Conservation (phyloP, 2,113 vertebrate genomes). For the Haemorhous mexicanus region DNA sequence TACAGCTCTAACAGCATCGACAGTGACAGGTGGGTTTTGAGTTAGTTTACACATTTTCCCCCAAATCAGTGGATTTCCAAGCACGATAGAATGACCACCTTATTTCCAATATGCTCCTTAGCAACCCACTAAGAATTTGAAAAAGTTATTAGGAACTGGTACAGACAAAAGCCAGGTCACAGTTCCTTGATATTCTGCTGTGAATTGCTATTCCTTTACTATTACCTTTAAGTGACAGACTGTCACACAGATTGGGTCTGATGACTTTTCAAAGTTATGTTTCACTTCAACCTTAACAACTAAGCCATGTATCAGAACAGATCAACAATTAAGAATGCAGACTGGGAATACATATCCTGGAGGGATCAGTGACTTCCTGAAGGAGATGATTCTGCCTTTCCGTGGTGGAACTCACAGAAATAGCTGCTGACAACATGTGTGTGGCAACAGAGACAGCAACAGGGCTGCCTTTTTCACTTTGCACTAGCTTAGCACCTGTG, state of each 20-base stretch:
- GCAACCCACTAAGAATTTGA: not conserved
- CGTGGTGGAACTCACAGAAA: not conserved
- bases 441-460: not conserved
- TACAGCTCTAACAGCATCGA: not conserved
- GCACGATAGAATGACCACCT: not conserved
- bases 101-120: not conserved
- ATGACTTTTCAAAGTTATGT: not conserved
- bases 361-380: not conserved
- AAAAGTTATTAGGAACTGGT: not conserved
- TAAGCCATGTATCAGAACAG: not conserved
- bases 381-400: not conserved
- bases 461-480: not conserved
- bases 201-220: not conserved
- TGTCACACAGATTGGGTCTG: not conserved
- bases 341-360: not conserved
- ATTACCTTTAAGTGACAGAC: not conserved
- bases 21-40: fast-evolving
- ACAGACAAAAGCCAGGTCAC: not conserved
- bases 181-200: not conserved
- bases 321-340: not conserved
- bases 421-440: not conserved
- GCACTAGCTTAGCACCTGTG: not conserved
- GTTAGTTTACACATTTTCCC: not conserved
- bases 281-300: not conserved
- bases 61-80: not conserved